phyloP scores from a whole-genome alignment of 2,888 invertebrate genomes.

The Cheilosia pagana region DNA sequence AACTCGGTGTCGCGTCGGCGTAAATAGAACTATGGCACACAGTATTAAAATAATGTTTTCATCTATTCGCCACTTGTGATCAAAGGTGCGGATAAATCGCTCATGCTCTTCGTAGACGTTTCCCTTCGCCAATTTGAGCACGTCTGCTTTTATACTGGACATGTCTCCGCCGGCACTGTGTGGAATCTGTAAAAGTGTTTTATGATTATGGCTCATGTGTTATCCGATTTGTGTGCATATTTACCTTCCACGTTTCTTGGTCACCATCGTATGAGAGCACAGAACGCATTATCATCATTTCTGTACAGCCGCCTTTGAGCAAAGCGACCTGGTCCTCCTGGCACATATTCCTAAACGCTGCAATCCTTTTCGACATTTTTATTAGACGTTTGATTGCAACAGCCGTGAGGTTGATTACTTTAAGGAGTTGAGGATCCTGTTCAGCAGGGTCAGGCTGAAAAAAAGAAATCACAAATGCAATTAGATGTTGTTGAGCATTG shows the following conservation, averaged over 20 bases:
- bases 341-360: conserved; percentile 96
- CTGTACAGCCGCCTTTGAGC: conserved; percentile 93
- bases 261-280: conserved; percentile 95
- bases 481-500: no score
- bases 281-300: conserved; percentile 97
- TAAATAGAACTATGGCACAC: conserved; percentile 95
- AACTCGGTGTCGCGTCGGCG: conserved; percentile 91
- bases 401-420: conserved; percentile 95
- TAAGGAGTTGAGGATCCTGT: conserved; percentile 89
- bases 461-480: not conserved
- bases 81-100: conserved; percentile 93
- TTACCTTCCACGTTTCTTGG: conserved; percentile 94
- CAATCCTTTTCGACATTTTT: conserved; percentile 93
- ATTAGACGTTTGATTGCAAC: conserved; percentile 94
- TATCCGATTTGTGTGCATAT: not conserved
- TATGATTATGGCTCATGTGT: not conserved
- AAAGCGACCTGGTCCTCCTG: conserved; percentile 95
- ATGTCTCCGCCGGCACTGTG: conserved; percentile 89
- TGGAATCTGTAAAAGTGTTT: conserved; percentile 86
- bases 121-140: conserved; percentile 95
- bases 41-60: conserved; percentile 95
- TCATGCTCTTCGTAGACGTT: conserved; percentile 95
- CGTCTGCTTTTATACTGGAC: conserved; percentile 92
- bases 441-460: conserved; percentile 80
- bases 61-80: conserved; percentile 93